These are phyloP conservation scores for Cheirogaleus medius DNA, from an alignment of 2,113 vertebrate species.

Conservation along the genomic window DNA sequence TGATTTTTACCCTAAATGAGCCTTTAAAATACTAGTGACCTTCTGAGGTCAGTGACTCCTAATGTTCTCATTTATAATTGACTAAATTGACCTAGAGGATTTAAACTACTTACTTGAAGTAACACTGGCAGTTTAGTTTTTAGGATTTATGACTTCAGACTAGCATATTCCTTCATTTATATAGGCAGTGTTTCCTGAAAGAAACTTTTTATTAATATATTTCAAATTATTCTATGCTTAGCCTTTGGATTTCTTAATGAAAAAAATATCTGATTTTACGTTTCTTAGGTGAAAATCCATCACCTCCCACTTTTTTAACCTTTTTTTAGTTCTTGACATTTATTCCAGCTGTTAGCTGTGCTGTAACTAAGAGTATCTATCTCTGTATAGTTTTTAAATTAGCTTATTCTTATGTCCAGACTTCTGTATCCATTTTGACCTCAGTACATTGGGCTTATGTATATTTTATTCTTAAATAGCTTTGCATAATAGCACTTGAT, in stretches of 20 bases:
- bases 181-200: background rate
- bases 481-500: background rate
- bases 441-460: background rate
- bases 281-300: background rate
- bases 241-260: background rate
- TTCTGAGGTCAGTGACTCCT: background rate
- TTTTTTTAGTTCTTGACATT: background rate
- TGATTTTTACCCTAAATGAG: background rate
- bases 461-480: slow-evolving; percentile 11
- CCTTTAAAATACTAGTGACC: background rate
- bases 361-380: background rate
- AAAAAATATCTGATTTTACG: background rate
- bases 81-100: background rate
- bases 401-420: background rate
- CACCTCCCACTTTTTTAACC: background rate
- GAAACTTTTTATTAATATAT: background rate
- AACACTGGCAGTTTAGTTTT: background rate
- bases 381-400: background rate
- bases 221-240: background rate
- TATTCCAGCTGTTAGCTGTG: background rate
- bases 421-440: background rate
- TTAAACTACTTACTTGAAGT: background rate
- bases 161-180: background rate
- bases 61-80: background rate
- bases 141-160: background rate